These are phyloP conservation scores for Alitta virens DNA, from an alignment of 2,888 invertebrate species.

Conservation along the genomic window DNA sequence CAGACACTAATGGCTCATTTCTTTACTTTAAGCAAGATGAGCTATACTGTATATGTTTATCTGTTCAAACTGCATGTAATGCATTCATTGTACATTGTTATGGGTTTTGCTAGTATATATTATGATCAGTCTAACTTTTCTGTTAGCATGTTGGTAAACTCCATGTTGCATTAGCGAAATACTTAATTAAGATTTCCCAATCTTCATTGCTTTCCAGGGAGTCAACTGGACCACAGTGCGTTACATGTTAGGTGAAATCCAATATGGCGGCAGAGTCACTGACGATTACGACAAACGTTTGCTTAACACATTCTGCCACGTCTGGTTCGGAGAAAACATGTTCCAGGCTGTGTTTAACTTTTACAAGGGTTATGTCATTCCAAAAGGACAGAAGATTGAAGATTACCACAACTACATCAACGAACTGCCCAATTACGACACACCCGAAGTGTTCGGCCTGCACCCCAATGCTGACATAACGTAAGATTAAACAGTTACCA, in stretches of 20 bases:
- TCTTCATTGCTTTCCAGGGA: slow-evolving; percentile 42
- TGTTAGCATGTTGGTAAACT: no score
- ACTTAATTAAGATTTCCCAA: no score
- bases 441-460: slow-evolving; percentile 57
- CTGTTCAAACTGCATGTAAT: no score
- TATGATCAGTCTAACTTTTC: no score
- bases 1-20: no score
- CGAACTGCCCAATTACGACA: slow-evolving; percentile 48
- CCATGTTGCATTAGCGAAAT: no score
- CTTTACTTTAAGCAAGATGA: no score
- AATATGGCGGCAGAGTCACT: slow-evolving; percentile 58
- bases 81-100: no score
- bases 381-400: slow-evolving; percentile 47
- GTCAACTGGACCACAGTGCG: slow-evolving; percentile 55
- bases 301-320: slow-evolving; percentile 56
- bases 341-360: slow-evolving; percentile 52
- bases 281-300: slow-evolving; percentile 58
- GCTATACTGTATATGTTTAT: no score
- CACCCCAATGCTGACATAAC: slow-evolving; percentile 58
- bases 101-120: no score
- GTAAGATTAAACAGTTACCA: slow-evolving; percentile 33
- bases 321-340: slow-evolving; percentile 57
- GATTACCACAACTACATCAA: slow-evolving; percentile 54
- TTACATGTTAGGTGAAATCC: slow-evolving; percentile 60
- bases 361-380: slow-evolving; percentile 54